A percentile compares a stretch with the other conserved stretches of the same genome.
Conservation (phyloP, 2,888 invertebrate genomes). For the Oithona nana region DNA sequence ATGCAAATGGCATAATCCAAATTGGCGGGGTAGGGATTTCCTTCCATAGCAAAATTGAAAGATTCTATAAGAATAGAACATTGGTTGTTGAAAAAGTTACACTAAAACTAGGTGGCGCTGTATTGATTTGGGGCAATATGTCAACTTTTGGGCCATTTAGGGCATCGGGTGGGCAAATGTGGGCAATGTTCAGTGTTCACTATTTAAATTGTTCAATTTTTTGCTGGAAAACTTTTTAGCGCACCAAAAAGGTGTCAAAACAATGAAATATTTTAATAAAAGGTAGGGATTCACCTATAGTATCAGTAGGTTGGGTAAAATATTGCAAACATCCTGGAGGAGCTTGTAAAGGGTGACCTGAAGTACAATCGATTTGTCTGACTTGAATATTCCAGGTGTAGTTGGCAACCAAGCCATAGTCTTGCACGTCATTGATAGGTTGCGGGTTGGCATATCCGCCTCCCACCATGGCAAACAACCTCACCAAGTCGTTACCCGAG, state of each 20-base stretch:
- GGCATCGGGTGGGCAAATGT: not conserved
- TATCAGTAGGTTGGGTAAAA: not conserved
- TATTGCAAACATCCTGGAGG: constrained; percentile 6
- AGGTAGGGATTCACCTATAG: not conserved
- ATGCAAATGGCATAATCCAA: constrained; percentile 12
- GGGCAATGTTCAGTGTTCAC: not conserved
- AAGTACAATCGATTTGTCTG: constrained; percentile 6
- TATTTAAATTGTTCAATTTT: not conserved
- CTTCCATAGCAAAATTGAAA: not conserved
- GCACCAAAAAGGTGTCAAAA: too few species aligned
- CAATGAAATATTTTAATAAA: too few species aligned
- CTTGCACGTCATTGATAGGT: not conserved
- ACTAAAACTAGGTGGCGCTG: too few species aligned
- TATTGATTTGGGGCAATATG: too few species aligned
- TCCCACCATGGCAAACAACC: constrained; percentile 3
- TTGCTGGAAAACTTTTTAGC: too few species aligned
- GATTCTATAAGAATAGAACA: too few species aligned
- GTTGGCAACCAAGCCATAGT: not conserved
- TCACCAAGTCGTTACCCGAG: not conserved
- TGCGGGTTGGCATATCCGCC: not conserved
- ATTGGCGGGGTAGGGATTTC: constrained; percentile 4
- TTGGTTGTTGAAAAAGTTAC: too few species aligned
- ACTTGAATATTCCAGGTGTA: constrained; percentile 6
- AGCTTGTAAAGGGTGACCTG: not conserved
- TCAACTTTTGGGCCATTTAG: too few species aligned